phyloP scores from a whole-genome alignment of 2,888 invertebrate species.

The Tethea ocularis region DNA sequence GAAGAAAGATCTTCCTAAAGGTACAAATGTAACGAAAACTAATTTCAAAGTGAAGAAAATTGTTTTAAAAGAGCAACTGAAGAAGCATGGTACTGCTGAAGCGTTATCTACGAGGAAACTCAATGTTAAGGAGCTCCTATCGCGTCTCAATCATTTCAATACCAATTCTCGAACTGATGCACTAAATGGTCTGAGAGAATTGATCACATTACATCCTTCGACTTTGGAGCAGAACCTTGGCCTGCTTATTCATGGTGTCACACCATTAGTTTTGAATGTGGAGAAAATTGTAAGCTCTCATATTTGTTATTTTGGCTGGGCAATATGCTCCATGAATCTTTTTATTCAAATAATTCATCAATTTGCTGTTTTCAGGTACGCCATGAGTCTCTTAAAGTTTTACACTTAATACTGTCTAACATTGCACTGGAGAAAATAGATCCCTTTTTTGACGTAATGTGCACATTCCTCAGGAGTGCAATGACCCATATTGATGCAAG shows the following conservation, averaged over 20 bases:
- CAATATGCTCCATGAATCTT: neutral
- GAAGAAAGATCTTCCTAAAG: conserved; percentile 91
- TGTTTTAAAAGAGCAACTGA: conserved; percentile 90
- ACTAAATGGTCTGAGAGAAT: conserved; percentile 84
- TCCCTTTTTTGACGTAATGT: conserved; percentile 90
- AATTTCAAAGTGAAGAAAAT: conserved; percentile 95
- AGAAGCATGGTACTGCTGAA: conserved; percentile 77
- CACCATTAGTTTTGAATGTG: conserved; percentile 88
- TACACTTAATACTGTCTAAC: conserved; percentile 76
- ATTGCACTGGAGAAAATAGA: conserved; percentile 76
- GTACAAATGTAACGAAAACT: conserved; percentile 94
- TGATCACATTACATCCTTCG: conserved; percentile 63
- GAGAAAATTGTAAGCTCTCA: conserved; percentile 85
- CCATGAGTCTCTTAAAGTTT: conserved; percentile 81
- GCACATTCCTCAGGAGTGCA: conserved; percentile 92
- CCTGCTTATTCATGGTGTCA: conserved; percentile 86
- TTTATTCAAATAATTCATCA: conserved; percentile 4
- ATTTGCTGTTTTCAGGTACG: conserved; percentile 73
- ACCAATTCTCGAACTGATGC: conserved; percentile 86
- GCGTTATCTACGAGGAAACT: conserved; percentile 87
- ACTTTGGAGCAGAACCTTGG: conserved; percentile 85
- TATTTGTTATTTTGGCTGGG: no score
- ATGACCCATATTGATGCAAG: conserved; percentile 94
- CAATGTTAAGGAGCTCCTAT: conserved; percentile 88
- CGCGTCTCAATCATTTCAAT: conserved; percentile 90